Percentiles rank a stretch among this genome's conserved stretches.
These are phyloP conservation scores for Drosophila grimshawi DNA, from an alignment of 1,140 invertebrate species.

Conservation along the genomic window DNA sequence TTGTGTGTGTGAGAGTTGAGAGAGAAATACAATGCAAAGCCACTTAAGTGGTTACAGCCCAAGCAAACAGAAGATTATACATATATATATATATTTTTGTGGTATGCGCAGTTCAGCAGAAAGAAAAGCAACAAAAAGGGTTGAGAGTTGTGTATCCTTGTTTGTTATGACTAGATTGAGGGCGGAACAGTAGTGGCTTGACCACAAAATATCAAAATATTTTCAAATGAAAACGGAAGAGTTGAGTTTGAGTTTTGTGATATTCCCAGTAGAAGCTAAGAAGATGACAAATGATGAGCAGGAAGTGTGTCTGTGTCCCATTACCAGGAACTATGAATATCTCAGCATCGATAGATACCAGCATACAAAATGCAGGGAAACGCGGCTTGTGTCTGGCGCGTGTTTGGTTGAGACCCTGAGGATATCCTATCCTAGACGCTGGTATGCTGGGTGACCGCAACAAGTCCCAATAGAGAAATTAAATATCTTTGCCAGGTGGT, in stretches of 20 bases:
- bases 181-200: slow-evolving; percentile 44
- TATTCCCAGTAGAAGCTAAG: slow-evolving; percentile 19
- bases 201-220: slow-evolving; percentile 69
- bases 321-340: slow-evolving; percentile 48
- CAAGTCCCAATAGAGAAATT: slow-evolving; percentile 59
- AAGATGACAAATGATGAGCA: slow-evolving; percentile 2
- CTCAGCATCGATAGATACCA: slow-evolving; percentile 39
- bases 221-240: slow-evolving; percentile 70
- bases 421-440: slow-evolving; percentile 42
- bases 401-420: slow-evolving; percentile 33
- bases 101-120: not conserved
- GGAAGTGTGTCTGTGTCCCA: slow-evolving; percentile 29
- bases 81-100: not conserved
- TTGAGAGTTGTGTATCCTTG: slow-evolving; percentile 6
- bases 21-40: slow-evolving; percentile 42
- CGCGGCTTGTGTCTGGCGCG: slow-evolving; percentile 58
- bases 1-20: slow-evolving; percentile 1
- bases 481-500: slow-evolving; percentile 50
- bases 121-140: slow-evolving; percentile 12
- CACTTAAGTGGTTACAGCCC: slow-evolving; percentile 74
- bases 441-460: slow-evolving; percentile 47
- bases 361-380: slow-evolving; percentile 43
- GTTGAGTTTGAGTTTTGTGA: slow-evolving; percentile 40
- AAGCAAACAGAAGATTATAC: slow-evolving; percentile 32
- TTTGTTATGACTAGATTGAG: slow-evolving; percentile 40